Conservation (phyloP, 2,797 vertebrate species). For the Phalloptychus januarius region DNA sequence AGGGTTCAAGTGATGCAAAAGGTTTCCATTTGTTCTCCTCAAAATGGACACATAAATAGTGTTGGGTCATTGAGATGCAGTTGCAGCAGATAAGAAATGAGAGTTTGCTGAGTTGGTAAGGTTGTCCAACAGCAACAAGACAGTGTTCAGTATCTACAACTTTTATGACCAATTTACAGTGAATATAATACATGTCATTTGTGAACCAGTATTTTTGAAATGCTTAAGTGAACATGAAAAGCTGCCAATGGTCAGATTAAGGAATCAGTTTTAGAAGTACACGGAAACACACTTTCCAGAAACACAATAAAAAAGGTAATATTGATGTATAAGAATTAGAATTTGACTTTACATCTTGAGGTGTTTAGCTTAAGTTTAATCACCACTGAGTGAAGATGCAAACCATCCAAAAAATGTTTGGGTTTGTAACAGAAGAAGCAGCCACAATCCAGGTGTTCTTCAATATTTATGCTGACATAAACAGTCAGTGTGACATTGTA, state of each 20-base stretch:
- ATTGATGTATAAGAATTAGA: neutral
- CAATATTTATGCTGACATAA: neutral
- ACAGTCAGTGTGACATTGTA: neutral
- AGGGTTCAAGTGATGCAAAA: neutral
- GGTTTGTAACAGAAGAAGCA: neutral
- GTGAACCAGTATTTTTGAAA: neutral
- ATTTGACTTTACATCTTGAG: too few relatives aligned
- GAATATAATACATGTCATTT: neutral
- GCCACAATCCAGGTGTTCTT: neutral
- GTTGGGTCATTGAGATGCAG: neutral
- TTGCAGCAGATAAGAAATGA: neutral
- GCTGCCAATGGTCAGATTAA: neutral
- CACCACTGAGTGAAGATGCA: neutral
- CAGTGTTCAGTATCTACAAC: neutral
- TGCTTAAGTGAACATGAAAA: neutral
- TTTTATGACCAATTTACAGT: neutral
- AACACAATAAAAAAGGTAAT: neutral
- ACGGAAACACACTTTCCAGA: neutral
- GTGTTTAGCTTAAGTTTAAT: neutral
- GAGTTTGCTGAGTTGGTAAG: neutral
- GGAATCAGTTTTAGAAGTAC: neutral
- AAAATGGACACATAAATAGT: neutral
- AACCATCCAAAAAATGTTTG: neutral
- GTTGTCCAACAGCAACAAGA: neutral
- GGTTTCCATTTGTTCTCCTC: constrained; percentile 1